Evolutionary conservation across 2,888 invertebrate genomes (phyloP).

Genomic region (Galerucella calmariensis): DNA sequence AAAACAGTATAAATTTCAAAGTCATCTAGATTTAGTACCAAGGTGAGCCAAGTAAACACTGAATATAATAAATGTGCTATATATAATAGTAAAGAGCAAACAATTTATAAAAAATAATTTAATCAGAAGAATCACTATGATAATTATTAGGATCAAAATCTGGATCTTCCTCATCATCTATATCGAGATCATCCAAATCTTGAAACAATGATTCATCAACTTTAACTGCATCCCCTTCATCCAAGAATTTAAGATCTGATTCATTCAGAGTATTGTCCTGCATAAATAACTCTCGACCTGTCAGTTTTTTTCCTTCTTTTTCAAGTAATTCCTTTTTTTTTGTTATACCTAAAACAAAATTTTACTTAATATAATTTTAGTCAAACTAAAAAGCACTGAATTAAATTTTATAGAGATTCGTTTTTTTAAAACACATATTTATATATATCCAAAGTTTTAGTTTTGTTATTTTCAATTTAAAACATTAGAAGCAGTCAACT

Average conservation of each 20-base stretch:
- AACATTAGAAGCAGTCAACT: too few species aligned
- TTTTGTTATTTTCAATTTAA: too few species aligned
- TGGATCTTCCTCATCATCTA: slow-evolving; percentile 72
- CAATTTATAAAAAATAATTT: slow-evolving; percentile 19
- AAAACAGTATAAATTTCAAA: too few species aligned
- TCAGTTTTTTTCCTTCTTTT: slow-evolving; percentile 83
- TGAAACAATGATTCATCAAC: slow-evolving; percentile 95
- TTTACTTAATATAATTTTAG: not conserved
- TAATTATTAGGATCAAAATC: slow-evolving; percentile 70
- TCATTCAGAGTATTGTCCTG: slow-evolving; percentile 92
- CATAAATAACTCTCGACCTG: slow-evolving; percentile 94
- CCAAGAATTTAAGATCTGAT: slow-evolving; percentile 95
- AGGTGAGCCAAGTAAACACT: too few species aligned
- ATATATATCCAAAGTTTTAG: too few species aligned
- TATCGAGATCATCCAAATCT: slow-evolving; percentile 85
- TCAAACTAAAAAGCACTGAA: not conserved
- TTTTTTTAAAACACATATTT: too few species aligned
- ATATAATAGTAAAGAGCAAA: not conserved
- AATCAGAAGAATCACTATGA: slow-evolving; percentile 53
- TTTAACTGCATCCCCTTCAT: slow-evolving; percentile 88
- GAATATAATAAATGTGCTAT: not conserved
- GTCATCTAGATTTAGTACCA: too few species aligned
- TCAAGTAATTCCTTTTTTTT: slow-evolving; percentile 78
- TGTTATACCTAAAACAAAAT: slow-evolving; percentile 63
- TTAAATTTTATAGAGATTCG: not conserved